Percentiles rank a stretch among this genome's conserved stretches.
phyloP scores from a whole-genome alignment of 2,888 invertebrate species.

The Incurvaria masculella region DNA sequence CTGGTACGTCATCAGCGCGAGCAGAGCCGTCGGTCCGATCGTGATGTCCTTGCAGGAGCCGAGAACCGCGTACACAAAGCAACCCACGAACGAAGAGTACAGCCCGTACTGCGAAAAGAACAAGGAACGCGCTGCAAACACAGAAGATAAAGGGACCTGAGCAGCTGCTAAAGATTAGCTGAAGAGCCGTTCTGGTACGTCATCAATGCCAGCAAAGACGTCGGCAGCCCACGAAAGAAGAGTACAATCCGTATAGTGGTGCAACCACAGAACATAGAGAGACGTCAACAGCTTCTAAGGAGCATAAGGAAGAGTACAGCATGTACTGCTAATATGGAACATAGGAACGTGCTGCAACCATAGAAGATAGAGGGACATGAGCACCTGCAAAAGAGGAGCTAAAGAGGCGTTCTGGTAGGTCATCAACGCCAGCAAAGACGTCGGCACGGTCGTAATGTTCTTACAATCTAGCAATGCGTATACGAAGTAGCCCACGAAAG shows the following conservation, averaged over 20 bases:
- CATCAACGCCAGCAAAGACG: no score
- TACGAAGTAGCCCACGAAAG: no score
- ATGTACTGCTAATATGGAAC: no score
- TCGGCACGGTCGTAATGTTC: no score
- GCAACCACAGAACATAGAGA: background rate
- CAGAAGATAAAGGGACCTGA: background rate
- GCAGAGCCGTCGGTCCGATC: conserved; percentile 89
- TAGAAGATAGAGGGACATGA: no score
- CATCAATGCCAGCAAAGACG: conserved; percentile 92
- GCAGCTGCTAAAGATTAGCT: background rate
- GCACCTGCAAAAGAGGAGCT: no score
- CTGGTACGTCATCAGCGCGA: conserved; percentile 88
- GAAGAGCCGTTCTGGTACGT: conserved; percentile 57
- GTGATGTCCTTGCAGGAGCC: conserved; percentile 88
- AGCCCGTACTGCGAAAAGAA: conserved; percentile 75
- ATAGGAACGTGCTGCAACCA: no score
- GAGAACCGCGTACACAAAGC: conserved; percentile 86
- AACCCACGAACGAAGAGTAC: conserved; percentile 92
- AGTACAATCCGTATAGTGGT: conserved; percentile 87
- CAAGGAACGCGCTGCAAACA: no score
- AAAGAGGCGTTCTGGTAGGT: no score
- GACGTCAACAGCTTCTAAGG: background rate
- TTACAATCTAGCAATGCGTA: no score
- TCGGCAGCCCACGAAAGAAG: conserved; percentile 92
- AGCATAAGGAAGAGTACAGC: background rate